Base-by-base conservation (phyloP, 2,113 vertebrate species). In the Bufo gargarizans region DNA sequence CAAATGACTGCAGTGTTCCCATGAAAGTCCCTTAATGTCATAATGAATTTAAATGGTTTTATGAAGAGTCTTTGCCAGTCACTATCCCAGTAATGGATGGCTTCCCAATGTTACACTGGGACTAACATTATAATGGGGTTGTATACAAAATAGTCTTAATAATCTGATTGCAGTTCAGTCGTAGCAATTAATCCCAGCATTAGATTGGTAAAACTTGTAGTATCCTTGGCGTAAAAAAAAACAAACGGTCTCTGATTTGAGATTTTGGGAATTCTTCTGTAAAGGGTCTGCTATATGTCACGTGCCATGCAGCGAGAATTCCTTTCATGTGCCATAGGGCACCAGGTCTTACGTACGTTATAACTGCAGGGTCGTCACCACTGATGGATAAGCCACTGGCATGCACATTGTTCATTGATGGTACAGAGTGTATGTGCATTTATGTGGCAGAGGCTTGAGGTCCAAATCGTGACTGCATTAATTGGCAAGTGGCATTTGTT, bases 1-100 rank as follows among this genome's bases (percentile, higher is more conserved):
- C 61, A 65, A 84, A 77, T 88, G 61, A 65, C 61, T 19, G 19
- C 53, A 20, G 17, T 74, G 77, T 78, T 89, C 83, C 76, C 59
- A 17, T 55, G 22, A 20, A 88, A 77, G 53, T 84, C 81, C 22
- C n/a, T 77, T 84, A 84, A 65, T 78, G 61, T 47, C 55, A 55
- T 12, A 33, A 67, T 63, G 12, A 69, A 84, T 84, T 84, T 83
- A 50, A 47, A 22, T 59, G 9, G 5, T 74, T 74, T 74, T 17
- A 8, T 47, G 71, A 47, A 45, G 71, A 74, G 5, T 74, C 14
- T 45, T 74, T 47, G 45, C 5, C 43, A 4, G 69, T 72, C 69
- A 45, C 13, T 45, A 67, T 12, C 65, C 12, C 13, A 71, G 71
- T 74, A 47, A 74, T 74, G 13, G 16, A 45, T 47, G 43, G 6